Evolutionary conservation across 2,797 vertebrate genomes (phyloP).

Genomic region (Acanthurus lineatus): DNA sequence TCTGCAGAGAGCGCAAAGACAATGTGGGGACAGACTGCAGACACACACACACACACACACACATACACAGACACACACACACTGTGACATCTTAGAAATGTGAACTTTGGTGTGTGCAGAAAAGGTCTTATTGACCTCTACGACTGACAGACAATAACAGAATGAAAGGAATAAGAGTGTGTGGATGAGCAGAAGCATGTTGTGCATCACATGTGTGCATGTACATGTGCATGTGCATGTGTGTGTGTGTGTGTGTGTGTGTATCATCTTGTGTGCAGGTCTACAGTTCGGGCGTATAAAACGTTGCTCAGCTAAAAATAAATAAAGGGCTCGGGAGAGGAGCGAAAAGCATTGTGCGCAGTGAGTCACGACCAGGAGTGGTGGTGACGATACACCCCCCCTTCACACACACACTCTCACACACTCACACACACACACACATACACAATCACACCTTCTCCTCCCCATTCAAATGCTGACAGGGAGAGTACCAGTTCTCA

Average conservation of each 20-base stretch:
- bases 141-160: conserved; percentile 17
- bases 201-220: conserved; percentile 6
- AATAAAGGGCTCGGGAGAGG: conserved; percentile 71
- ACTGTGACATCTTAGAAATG: background rate
- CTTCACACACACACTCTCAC: conserved; percentile 15
- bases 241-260: conserved; percentile 22
- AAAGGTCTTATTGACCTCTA: conserved; percentile 3
- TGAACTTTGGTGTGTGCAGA: too few relatives aligned
- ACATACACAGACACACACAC: background rate
- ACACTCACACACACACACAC: conserved; percentile 14
- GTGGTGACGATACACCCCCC: conserved; percentile 69
- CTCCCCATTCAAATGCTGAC: conserved; percentile 50
- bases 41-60: background rate
- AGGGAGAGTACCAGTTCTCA: conserved; percentile 38
- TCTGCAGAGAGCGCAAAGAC: conserved; percentile 25
- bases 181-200: conserved; percentile 29
- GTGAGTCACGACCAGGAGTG: conserved; percentile 77
- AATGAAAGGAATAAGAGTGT: conserved; percentile 13
- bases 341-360: conserved; percentile 73
- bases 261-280: conserved; percentile 48
- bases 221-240: conserved; percentile 8
- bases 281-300: conserved; percentile 64
- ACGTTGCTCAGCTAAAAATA: conserved; percentile 79
- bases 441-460: conserved; percentile 41
- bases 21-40: too few relatives aligned